A percentile compares a stretch with the other conserved stretches of the same genome.
Evolutionary conservation across 2,113 vertebrate genomes (phyloP).

Genomic region (Scortum barcoo): DNA sequence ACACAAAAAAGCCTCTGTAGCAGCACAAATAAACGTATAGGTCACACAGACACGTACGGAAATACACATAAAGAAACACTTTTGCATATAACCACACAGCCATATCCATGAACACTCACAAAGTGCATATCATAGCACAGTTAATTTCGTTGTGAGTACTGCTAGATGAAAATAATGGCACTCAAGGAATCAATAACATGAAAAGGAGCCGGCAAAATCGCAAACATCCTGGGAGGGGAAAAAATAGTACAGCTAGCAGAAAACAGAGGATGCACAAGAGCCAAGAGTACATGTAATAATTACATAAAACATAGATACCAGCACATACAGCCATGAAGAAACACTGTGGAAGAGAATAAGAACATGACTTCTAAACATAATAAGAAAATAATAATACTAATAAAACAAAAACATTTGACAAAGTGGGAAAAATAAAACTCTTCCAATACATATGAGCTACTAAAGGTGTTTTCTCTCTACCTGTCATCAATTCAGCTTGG

Average conservation of each 20-base stretch:
- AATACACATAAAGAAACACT: neutral
- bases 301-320: slow-evolving; percentile 11
- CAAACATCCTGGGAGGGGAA: neutral
- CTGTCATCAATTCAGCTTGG: neutral
- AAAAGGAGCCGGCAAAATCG: slow-evolving; percentile 9
- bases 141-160: neutral
- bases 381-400: neutral
- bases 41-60: neutral
- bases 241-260: slow-evolving; percentile 6
- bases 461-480: neutral
- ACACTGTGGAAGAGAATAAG: slow-evolving; percentile 1
- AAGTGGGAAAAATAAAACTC: neutral
- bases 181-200: slow-evolving; percentile 16
- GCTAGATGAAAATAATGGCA: slow-evolving; percentile 20
- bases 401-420: neutral
- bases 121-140: neutral
- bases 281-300: slow-evolving; percentile 8
- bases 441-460: neutral
- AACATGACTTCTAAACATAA: neutral
- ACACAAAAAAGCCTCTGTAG: neutral
- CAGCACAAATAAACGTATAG: neutral
- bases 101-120: neutral
- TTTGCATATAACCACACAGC: slow-evolving; percentile 1
- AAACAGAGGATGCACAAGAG: slow-evolving; percentile 2
- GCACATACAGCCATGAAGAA: neutral